These are phyloP conservation scores for Hylaea fasciaria DNA, from an alignment of 2,888 invertebrate genomes.

Conservation along the genomic window DNA sequence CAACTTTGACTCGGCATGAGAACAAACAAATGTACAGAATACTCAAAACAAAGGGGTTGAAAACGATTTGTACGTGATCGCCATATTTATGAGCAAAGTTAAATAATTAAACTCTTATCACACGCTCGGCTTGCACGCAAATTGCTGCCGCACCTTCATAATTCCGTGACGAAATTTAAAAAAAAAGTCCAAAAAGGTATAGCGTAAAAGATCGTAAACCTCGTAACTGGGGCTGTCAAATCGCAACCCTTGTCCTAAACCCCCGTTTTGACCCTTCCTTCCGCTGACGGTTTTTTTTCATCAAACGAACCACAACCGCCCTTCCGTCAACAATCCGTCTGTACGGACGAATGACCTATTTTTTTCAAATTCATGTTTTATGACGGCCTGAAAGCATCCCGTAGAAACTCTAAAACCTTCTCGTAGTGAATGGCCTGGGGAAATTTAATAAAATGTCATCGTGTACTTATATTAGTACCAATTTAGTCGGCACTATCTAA, in stretches of 20 bases:
- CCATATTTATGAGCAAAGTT: slow-evolving; percentile 26
- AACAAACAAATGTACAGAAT: no score
- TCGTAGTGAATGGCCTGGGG: neutral
- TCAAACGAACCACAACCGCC: slow-evolving; percentile 44
- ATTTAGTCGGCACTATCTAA: no score
- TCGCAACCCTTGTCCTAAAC: slow-evolving; percentile 47
- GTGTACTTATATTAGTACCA: neutral
- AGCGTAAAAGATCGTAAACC: slow-evolving; percentile 45
- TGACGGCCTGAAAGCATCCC: slow-evolving; percentile 1
- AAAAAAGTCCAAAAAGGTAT: slow-evolving; percentile 22
- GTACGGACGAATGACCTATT: slow-evolving; percentile 37
- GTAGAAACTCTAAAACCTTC: neutral
- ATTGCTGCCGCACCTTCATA: slow-evolving; percentile 21
- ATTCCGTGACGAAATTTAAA: slow-evolving; percentile 18
- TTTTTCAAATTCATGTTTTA: slow-evolving; percentile 30
- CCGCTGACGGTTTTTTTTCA: slow-evolving; percentile 47
- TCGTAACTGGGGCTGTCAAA: slow-evolving; percentile 50
- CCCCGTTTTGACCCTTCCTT: slow-evolving; percentile 43
- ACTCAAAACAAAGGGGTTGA: slow-evolving; percentile 36
- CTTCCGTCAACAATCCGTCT: slow-evolving; percentile 42
- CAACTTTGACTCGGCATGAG: no score
- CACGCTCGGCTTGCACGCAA: slow-evolving; percentile 30
- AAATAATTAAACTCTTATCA: slow-evolving; percentile 34
- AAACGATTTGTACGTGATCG: slow-evolving; percentile 32
- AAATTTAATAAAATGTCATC: no score